Evolutionary conservation across 2,888 invertebrate species (phyloP), one percentile per base, ranked within the genome.

Genomic region (Reticulitermes lucifugus): DNA sequence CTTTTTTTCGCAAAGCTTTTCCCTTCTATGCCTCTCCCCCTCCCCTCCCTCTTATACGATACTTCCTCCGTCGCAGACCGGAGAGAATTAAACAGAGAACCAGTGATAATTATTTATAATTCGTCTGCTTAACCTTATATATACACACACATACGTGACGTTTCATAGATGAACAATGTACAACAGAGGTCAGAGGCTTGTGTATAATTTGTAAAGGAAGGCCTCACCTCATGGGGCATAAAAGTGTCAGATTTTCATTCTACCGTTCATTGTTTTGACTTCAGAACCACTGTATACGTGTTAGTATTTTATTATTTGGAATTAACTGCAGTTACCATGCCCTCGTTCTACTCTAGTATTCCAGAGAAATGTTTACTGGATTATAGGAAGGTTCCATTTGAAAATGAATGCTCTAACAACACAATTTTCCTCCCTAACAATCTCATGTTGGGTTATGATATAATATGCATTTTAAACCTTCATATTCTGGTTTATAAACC

Each of bases 211-310:
- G 59, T 29, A 35, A 59, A 55, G 29, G 25, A 81, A 43, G 29
- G 35, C 29, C 29, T 22, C 55, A 25, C 65, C 81, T 81, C 81
- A 81, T 65, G 81, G 81, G 81, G 70, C 65, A 81, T 81, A 81
- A 81, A 81, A 81, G 81, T 81, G 81, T 81, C 81, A 81, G 81
- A 81, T 81, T 81, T 81, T 81, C 81, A 81, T 81, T 70, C 81
- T 70, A 70, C 10, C n/a, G 81, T 81, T 81, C 81, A 81, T 81
- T 81, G 70, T 81, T 81, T 81, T 81, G 81, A 81, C 81, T 81
- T 81, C 59, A 70, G 81, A 81, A 65, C n/a, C 65, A 14, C 43
- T 70, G 55, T 65, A 81, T 70, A 70, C 65, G 60, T 41, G 60
- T 80, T 70, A 60, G 81, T 81, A 41, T 70, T 81, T 70, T 70